phyloP scores from a whole-genome alignment of 1,140 invertebrate species.

The Drosophila ironensis region DNA sequence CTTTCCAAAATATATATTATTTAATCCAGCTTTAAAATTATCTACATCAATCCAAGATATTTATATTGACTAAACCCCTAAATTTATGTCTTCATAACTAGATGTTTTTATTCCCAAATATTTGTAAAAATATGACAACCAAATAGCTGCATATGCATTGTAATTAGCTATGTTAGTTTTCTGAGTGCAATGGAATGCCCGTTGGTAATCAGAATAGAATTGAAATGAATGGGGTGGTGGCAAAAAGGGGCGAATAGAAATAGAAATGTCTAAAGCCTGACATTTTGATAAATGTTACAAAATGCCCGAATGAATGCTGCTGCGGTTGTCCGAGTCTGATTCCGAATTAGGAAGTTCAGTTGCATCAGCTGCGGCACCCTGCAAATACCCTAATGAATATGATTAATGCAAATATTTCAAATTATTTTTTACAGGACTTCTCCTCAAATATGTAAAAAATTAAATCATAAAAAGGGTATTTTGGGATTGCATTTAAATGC shows the following conservation, averaged over 20 bases:
- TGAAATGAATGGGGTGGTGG: neutral
- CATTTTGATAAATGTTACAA: slow-evolving; percentile 76
- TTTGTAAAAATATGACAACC: no score
- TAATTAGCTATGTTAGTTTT: neutral
- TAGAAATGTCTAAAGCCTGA: slow-evolving; percentile 73
- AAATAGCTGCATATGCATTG: no score
- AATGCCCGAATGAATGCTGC: slow-evolving; percentile 46
- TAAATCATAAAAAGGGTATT: neutral
- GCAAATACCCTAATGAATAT: neutral
- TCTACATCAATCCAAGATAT: no score
- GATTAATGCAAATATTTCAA: no score
- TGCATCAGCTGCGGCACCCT: neutral
- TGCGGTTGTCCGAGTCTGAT: slow-evolving; percentile 45
- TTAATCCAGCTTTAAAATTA: no score
- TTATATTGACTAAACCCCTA: no score
- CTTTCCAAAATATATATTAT: no score
- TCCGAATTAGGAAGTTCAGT: slow-evolving; percentile 4
- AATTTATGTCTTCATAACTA: no score
- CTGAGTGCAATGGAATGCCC: neutral
- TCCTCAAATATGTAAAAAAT: no score
- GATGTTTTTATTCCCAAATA: no score
- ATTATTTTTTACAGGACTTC: no score
- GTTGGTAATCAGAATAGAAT: neutral
- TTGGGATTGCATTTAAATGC: neutral
- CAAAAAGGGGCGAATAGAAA: slow-evolving; percentile 17